Evolutionary conservation across 2,113 vertebrate species (phyloP), one percentile per base, ranked within the genome.

Genomic region (Oreochromis tanganicae): DNA sequence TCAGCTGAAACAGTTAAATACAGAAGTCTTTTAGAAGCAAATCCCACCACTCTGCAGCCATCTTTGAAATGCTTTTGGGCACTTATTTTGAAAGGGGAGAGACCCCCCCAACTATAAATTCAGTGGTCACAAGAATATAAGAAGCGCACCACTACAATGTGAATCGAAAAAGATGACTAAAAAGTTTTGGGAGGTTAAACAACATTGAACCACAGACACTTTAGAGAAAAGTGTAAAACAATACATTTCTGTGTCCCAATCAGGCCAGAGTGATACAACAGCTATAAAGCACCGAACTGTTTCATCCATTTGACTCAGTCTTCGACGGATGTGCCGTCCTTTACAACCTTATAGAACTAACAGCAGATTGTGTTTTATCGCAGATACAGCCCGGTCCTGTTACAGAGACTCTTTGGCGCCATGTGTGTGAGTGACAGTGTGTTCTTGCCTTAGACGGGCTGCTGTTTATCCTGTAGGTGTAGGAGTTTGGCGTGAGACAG

Each of bases 391-490:
- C 0, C 3, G 5, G 21, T 27, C 1, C 71, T 75, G 71, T 73
- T 73, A 73, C 21, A 27, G 38, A 3, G 2, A 29, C 41, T 48
- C 41, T 73, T 27, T 48, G 41, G 46, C 1, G 2, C 73, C 10
- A 0, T 11, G 78, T n/a, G 73, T 24, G 54, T 13, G 63, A 27
- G 84, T 2, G 52, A n/a, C 81, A 84, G 89, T 7, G 83, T 27
- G 66, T 21, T 5, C 43, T 50, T 84, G 97, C 99, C 97, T 99
- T 98, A 57, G 98, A 98, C 16, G 99, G 99, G 94, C 98, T 99
- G 90, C 97, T 97, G 29, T 94, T 98, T 88, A 99, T 99, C 81
- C 92, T 97, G 93, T 99, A 99, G 2, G 98, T 96, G 85, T 97
- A 97, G 1, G 96, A 96, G 29, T 92, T 96, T 0, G 97, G 97